Evolutionary conservation across 2,888 invertebrate species (phyloP).

Genomic region (Tiliacea citrago): DNA sequence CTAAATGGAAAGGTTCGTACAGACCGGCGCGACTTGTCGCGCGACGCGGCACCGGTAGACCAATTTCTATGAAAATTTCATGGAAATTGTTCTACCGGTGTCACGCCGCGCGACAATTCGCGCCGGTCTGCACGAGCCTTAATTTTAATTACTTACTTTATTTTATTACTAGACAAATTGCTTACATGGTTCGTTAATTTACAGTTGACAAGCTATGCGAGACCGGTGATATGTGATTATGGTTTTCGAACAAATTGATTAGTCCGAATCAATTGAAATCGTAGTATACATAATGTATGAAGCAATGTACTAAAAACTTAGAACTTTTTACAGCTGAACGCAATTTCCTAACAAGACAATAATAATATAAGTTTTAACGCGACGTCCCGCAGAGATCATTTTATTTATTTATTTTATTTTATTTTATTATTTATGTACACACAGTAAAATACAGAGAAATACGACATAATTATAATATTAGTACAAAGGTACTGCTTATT

Average conservation of each 20-base stretch:
- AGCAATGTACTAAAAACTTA: background rate
- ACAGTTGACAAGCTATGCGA: background rate
- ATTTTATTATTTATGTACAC: too few relatives aligned
- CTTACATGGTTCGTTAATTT: conserved; percentile 18
- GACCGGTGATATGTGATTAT: conserved; percentile 17
- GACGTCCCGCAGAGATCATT: background rate
- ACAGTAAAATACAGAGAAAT: too few relatives aligned
- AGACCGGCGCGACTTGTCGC: too few relatives aligned
- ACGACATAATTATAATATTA: too few relatives aligned
- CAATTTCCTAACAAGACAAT: conserved; percentile 5
- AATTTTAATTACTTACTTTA: background rate
- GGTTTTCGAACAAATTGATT: conserved; percentile 13
- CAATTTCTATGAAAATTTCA: too few relatives aligned
- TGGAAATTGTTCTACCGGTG: too few relatives aligned
- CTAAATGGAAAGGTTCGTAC: too few relatives aligned
- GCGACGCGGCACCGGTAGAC: too few relatives aligned
- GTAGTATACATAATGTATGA: conserved; percentile 25
- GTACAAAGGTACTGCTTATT: too few relatives aligned
- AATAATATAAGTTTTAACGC: background rate
- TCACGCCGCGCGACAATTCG: too few relatives aligned
- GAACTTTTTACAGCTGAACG: background rate
- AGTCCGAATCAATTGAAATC: conserved; percentile 7
- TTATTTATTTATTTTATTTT: too few relatives aligned
- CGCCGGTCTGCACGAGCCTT: too few relatives aligned
- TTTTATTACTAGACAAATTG: background rate